phyloP scores from a whole-genome alignment of 2,797 vertebrate species.

The Amblyopsis hoosieri region DNA sequence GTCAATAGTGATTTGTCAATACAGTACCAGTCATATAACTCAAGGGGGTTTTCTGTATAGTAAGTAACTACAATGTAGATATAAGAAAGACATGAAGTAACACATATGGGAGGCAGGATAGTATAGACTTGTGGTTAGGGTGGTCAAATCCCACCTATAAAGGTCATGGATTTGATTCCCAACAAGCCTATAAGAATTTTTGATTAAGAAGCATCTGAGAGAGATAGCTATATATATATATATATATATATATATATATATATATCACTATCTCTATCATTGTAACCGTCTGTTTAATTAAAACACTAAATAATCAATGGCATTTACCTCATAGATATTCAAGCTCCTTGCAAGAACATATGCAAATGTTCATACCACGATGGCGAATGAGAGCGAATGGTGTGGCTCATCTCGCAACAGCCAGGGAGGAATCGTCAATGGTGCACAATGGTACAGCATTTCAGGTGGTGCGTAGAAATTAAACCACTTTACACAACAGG shows the following conservation, averaged over 20 bases:
- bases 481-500: background rate
- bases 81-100: background rate
- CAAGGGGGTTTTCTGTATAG: no score
- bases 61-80: no score
- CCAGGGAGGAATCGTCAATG: slow-evolving; percentile 85
- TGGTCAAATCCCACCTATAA: no score
- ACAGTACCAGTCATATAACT: no score
- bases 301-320: background rate
- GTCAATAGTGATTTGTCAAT: background rate
- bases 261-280: no score
- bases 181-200: no score
- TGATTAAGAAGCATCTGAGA: no score
- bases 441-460: slow-evolving; percentile 90
- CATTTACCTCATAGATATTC: slow-evolving; percentile 80
- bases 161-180: no score
- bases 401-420: slow-evolving; percentile 85
- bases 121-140: no score
- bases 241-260: no score
- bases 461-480: slow-evolving; percentile 80
- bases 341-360: slow-evolving; percentile 87
- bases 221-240: no score
- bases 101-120: background rate
- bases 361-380: slow-evolving; percentile 83
- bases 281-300: no score
- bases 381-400: slow-evolving; percentile 79